These are phyloP conservation scores for Phrynocephalus guinanensis DNA, from an alignment of 2,797 vertebrate species.

Conservation along the genomic window DNA sequence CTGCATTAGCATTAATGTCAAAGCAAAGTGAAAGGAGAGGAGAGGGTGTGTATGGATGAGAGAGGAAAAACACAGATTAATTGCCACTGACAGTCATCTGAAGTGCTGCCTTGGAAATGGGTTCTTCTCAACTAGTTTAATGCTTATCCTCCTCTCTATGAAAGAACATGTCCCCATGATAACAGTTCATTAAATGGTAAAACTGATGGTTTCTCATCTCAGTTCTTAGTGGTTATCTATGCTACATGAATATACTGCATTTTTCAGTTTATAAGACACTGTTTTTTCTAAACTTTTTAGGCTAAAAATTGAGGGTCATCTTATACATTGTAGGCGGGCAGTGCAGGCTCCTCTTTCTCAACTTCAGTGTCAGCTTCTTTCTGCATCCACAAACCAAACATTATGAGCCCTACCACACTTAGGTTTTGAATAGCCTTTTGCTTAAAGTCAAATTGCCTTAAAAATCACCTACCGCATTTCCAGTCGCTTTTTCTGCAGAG, in stretches of 20 bases:
- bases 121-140: not conserved
- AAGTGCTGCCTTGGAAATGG: not conserved
- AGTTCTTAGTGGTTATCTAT: not conserved
- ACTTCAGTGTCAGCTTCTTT: too few relatives aligned
- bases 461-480: too few relatives aligned
- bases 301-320: too few relatives aligned
- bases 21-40: conserved; percentile 27
- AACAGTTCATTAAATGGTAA: not conserved
- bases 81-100: not conserved
- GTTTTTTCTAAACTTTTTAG: too few relatives aligned
- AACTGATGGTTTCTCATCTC: not conserved
- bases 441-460: too few relatives aligned
- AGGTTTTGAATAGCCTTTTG: too few relatives aligned
- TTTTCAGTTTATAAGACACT: too few relatives aligned
- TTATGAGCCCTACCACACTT: too few relatives aligned
- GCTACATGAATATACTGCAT: not conserved
- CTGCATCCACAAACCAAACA: too few relatives aligned
- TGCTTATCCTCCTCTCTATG: not conserved
- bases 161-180: not conserved
- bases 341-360: too few relatives aligned
- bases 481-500: too few relatives aligned
- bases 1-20: conserved; percentile 26
- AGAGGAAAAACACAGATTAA: not conserved
- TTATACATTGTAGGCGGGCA: too few relatives aligned
- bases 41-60: not conserved